Conservation (phyloP, 2,113 vertebrate species). For the Macquaria ambigua region DNA sequence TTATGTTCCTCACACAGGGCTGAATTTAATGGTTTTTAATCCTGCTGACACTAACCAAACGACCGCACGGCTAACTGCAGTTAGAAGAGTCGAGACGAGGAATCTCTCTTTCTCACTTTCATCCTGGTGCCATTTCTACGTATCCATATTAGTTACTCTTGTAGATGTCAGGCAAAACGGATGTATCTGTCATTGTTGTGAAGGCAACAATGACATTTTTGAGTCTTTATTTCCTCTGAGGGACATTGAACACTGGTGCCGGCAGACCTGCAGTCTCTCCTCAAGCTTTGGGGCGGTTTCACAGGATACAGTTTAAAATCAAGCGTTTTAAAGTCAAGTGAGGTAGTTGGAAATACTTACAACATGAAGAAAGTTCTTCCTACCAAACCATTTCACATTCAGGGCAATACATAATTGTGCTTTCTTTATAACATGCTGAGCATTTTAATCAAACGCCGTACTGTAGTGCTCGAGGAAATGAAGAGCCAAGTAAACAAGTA, state of each 20-base stretch:
- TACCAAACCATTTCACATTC: constrained; percentile 23
- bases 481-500: not conserved
- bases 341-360: not conserved
- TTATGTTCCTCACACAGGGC: not conserved
- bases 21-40: not conserved
- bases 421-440: not conserved
- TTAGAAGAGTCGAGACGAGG: constrained; percentile 33
- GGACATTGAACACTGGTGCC: constrained; percentile 76
- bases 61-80: constrained; percentile 47
- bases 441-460: not conserved
- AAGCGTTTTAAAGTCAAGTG: not conserved
- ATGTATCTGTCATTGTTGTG: constrained; percentile 72
- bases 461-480: not conserved
- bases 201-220: constrained; percentile 41
- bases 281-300: constrained; percentile 76
- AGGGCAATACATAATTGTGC: not conserved
- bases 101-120: constrained; percentile 48
- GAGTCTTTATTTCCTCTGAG: constrained; percentile 68
- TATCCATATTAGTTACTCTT: constrained; percentile 60
- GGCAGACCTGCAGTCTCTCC: constrained; percentile 80
- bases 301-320: constrained; percentile 48
- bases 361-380: constrained; percentile 24
- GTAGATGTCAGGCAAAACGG: constrained; percentile 83
- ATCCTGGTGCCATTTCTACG: constrained; percentile 84
- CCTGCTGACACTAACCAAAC: constrained; percentile 74